Evolutionary conservation across 1,140 invertebrate species (phyloP), one percentile per base, ranked within the genome.

Genomic region (Zaprionus africanus): DNA sequence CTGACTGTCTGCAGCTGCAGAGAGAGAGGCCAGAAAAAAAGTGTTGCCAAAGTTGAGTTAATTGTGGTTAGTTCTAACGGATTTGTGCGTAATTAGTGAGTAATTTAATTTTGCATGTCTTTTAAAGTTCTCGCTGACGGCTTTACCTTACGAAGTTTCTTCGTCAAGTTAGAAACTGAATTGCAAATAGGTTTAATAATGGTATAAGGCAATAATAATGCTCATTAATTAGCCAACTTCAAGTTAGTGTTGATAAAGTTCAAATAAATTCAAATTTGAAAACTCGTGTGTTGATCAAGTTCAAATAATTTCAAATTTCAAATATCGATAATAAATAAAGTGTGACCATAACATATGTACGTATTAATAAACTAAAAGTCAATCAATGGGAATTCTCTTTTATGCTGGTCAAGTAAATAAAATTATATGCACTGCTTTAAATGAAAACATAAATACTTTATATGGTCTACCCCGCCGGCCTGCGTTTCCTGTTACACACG

Each of bases 31-130:
- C 34, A 64, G 22, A 66, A 65, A 56, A 56, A 79, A 79, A 73
- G 71, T 78, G 61, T 63, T 79, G 79, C 80, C 82, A 90, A 90
- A 90, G 79, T 91, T 90, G 81, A 82, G 78, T 87, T 91, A 91
- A 91, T 91, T 91, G 90, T 79, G 90, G 86, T 91, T 91, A 91
- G 91, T 91, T 91, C 90, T 91, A 86, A 92, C 87, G 90, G 90
- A 91, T 91, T 91, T 90, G 78, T 78, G 87, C 76, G 76, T 90
- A 90, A 90, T 90, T 90, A 90, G 74, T 76, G 66, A 79, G 82
- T 90, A 90, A 90, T 90, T 90, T 68, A 78, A 79, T 90, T 90
- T 85, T 49, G 51, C 54, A 67, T 54, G 72, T 76, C 70, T 60
- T 71, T 60, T 49, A 59, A 83, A 78, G 34, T 64, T 56, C 53